A percentile compares a stretch with the other conserved stretches of the same genome.
Conservation (phyloP, 1,140 invertebrate species). For the Atta cephalotes region DNA sequence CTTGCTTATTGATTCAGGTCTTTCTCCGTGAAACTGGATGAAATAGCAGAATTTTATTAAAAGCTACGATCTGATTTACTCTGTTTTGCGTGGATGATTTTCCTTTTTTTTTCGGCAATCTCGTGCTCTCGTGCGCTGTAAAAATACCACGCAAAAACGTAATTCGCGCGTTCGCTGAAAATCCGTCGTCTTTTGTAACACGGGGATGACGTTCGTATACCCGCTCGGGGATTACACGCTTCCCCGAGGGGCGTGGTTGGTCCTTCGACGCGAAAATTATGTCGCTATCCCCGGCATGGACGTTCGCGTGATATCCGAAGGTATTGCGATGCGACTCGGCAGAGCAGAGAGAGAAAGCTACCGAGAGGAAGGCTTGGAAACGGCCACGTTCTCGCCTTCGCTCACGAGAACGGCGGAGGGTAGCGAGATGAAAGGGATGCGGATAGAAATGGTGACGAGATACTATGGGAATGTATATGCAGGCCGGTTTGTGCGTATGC, state of each 20-base stretch:
- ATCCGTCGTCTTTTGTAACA: conserved; percentile 38
- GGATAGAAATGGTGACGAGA: not conserved
- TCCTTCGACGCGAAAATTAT: conserved; percentile 63
- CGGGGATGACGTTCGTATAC: conserved; percentile 12
- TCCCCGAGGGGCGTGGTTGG: not conserved
- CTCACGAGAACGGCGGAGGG: conserved; percentile 18
- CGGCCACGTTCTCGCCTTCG: conserved; percentile 32
- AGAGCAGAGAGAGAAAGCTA: not conserved
- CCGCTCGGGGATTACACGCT: conserved; percentile 35
- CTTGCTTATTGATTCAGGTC: not conserved
- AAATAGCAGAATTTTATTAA: not conserved
- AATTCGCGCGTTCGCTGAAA: conserved; percentile 37
- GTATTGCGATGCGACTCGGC: conserved; percentile 32
- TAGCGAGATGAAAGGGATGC: conserved; percentile 35
- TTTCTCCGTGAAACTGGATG: not conserved
- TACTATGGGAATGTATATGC: conserved; percentile 29
- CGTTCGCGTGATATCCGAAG: conserved; percentile 46
- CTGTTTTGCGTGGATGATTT: not conserved
- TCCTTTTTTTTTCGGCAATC: not conserved
- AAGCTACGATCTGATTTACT: not conserved
- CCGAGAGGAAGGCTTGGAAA: not conserved
- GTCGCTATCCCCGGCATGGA: conserved; percentile 12
- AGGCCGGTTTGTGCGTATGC: conserved; percentile 27
- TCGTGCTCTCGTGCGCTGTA: conserved; percentile 13
- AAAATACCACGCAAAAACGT: conserved; percentile 23